Conservation (phyloP, 2,797 vertebrate genomes). For the Eremophila alpestris region DNA sequence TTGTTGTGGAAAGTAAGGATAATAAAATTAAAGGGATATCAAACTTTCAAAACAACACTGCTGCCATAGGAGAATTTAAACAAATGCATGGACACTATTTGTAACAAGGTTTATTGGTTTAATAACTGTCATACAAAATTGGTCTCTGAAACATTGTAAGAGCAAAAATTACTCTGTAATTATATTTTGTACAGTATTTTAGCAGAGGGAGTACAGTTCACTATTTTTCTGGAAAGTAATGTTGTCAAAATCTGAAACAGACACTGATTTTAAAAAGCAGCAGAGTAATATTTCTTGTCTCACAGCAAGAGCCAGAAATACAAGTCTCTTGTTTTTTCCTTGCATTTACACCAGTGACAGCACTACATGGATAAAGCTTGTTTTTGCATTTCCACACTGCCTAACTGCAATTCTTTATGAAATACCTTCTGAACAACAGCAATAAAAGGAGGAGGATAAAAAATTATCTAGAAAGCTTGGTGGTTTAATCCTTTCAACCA, state of each 20-base stretch:
- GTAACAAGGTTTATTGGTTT: slow-evolving; percentile 73
- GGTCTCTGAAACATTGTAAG: slow-evolving; percentile 7
- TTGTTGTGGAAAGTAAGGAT: not conserved
- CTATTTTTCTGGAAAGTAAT: slow-evolving; percentile 33
- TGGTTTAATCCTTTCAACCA: not conserved
- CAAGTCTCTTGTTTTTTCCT: not conserved
- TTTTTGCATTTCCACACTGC: not conserved
- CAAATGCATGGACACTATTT: not conserved
- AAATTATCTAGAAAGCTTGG: not conserved
- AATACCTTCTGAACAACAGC: not conserved
- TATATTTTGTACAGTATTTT: slow-evolving; percentile 43
- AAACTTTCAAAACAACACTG: not conserved
- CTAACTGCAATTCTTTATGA: not conserved
- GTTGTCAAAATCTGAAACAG: slow-evolving; percentile 42
- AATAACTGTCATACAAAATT: slow-evolving; percentile 68
- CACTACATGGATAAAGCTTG: not conserved
- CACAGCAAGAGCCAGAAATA: not conserved
- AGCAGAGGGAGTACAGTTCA: not conserved
- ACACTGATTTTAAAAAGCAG: not conserved
- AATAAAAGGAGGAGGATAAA: not conserved
- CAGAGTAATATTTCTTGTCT: slow-evolving; percentile 4
- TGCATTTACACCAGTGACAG: not conserved
- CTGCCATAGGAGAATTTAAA: not conserved
- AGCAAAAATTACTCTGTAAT: slow-evolving; percentile 63
- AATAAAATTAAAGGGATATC: not conserved